A percentile compares a stretch with the other conserved stretches of the same genome.
Evolutionary conservation across 2,797 vertebrate species (phyloP).

Genomic region (Microctenopoma steveboyesi): DNA sequence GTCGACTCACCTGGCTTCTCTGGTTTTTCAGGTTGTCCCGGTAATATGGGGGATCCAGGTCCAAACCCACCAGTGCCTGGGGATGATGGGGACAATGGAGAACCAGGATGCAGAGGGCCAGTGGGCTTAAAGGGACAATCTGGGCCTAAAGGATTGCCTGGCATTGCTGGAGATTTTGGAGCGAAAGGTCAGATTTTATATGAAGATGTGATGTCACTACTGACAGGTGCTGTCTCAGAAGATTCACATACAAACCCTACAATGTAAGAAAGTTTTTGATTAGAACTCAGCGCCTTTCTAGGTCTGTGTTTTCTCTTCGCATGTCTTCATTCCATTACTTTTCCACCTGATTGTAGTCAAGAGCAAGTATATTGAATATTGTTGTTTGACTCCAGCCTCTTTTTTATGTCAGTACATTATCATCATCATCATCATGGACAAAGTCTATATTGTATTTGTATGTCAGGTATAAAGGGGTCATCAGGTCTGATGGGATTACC

Average conservation of each 20-base stretch:
- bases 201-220: neutral
- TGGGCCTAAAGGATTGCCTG: slow-evolving; percentile 70
- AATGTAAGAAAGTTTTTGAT: no score
- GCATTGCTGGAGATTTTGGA: slow-evolving; percentile 66
- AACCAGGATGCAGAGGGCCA: slow-evolving; percentile 58
- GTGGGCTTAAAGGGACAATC: slow-evolving; percentile 61
- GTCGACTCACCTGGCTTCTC: neutral
- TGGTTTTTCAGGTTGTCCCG: slow-evolving; percentile 69
- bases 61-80: slow-evolving; percentile 57
- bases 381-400: no score
- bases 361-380: no score
- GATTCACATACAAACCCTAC: no score
- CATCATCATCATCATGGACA: no score
- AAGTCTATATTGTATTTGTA: slow-evolving; percentile 3
- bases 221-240: neutral
- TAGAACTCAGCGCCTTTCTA: no score
- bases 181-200: slow-evolving; percentile 70
- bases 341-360: no score
- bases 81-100: slow-evolving; percentile 75
- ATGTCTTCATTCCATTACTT: no score
- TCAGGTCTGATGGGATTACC: slow-evolving; percentile 62
- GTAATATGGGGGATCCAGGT: slow-evolving; percentile 70
- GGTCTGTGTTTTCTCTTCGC: no score
- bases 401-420: no score
- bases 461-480: slow-evolving; percentile 67